phyloP scores from a whole-genome alignment of 2,888 invertebrate genomes.

The Drosophila melanosoma region DNA sequence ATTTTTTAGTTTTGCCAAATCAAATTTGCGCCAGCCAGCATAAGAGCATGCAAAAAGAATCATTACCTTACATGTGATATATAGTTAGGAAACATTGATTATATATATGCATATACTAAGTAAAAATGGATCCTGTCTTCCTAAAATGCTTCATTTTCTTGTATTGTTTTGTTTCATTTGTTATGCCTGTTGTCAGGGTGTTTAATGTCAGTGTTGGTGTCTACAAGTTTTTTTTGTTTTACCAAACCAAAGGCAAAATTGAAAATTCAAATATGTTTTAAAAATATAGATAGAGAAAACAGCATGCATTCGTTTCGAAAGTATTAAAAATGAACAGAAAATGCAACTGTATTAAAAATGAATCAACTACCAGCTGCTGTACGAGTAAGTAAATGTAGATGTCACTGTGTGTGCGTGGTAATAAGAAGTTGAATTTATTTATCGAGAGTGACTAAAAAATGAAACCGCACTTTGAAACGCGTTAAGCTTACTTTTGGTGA shows the following conservation, averaged over 20 bases:
- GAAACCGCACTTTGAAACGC: slow-evolving; percentile 57
- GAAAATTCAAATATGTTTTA: slow-evolving; percentile 42
- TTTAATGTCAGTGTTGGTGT: slow-evolving; percentile 49
- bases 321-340: slow-evolving; percentile 19
- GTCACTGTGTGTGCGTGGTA: slow-evolving; percentile 44
- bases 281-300: slow-evolving; percentile 43
- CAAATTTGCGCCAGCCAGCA: slow-evolving; percentile 84
- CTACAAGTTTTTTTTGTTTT: slow-evolving; percentile 43
- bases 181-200: slow-evolving; percentile 14
- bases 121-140: slow-evolving; percentile 16
- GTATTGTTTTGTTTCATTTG: slow-evolving; percentile 14
- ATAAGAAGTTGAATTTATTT: slow-evolving; percentile 21
- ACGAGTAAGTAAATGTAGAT: slow-evolving; percentile 45
- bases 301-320: slow-evolving; percentile 59
- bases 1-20: slow-evolving; percentile 43
- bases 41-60: slow-evolving; percentile 81
- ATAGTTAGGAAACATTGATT: slow-evolving; percentile 21
- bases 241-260: slow-evolving; percentile 56
- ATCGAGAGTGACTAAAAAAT: slow-evolving; percentile 43
- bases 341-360: slow-evolving; percentile 46
- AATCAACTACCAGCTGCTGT: slow-evolving; percentile 55
- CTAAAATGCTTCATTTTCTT: slow-evolving; percentile 8
- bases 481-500: slow-evolving; percentile 59
- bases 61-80: slow-evolving; percentile 19
- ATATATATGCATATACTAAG: slow-evolving; percentile 17